These are phyloP conservation scores for Machaerirhynchus nigripectus DNA, from an alignment of 2,113 vertebrate genomes.

Conservation along the genomic window DNA sequence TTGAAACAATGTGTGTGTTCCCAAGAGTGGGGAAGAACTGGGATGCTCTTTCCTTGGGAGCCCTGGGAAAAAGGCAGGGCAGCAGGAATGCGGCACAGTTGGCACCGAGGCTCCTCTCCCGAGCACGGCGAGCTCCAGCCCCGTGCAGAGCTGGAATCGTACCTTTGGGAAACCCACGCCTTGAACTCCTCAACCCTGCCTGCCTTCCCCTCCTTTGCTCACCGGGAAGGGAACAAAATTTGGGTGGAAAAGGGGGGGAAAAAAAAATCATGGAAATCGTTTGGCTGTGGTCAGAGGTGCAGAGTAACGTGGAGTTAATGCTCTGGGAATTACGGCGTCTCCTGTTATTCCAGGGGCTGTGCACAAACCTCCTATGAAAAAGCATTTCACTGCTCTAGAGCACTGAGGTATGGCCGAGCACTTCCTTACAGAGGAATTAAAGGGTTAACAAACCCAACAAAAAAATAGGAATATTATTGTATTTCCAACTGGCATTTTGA, in stretches of 20 bases:
- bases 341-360: neutral
- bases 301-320: neutral
- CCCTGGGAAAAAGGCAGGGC: conserved; percentile 63
- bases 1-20: conserved; percentile 78
- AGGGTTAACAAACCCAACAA: neutral
- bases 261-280: neutral
- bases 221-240: accelerated
- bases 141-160: neutral
- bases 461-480: neutral
- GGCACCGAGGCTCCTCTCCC: neutral
- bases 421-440: neutral
- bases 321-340: neutral
- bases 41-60: conserved; percentile 73
- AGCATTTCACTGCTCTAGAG: neutral
- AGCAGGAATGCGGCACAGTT: conserved; percentile 1
- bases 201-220: neutral
- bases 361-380: accelerated
- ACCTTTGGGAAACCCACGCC: neutral
- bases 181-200: neutral
- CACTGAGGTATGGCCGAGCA: neutral
- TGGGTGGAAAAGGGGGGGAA: neutral
- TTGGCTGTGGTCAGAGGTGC: accelerated
- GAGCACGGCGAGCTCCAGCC: neutral
- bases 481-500: neutral
- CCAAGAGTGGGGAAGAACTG: conserved; percentile 65